A percentile compares a stretch with the other conserved stretches of the same genome.
Evolutionary conservation across 1,140 invertebrate species (phyloP).

Genomic region (Dermatophagoides farinae): DNA sequence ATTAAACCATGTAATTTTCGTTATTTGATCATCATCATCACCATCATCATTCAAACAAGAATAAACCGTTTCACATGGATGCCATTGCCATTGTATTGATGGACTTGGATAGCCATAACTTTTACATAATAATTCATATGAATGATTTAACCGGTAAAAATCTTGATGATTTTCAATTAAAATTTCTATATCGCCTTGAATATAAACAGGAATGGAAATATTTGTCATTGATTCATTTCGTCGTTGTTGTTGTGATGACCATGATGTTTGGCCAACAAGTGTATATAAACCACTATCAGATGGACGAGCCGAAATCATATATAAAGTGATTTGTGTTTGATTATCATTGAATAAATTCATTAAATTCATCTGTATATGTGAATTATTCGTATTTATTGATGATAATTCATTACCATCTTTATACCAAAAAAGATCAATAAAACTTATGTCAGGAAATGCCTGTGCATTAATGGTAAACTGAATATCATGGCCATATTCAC

Average conservation of each 20-base stretch:
- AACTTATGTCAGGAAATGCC: conserved; percentile 12
- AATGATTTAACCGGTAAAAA: conserved; percentile 6
- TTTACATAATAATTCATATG: conserved; percentile 13
- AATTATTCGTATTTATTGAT: not conserved
- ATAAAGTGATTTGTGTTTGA: not conserved
- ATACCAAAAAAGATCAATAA: conserved; percentile 14
- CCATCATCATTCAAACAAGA: no score
- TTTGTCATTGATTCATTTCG: conserved; percentile 8
- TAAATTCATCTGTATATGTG: not conserved
- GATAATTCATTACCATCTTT: conserved; percentile 12
- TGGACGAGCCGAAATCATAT: not conserved
- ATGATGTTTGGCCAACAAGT: not conserved
- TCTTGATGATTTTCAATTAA: conserved; percentile 1
- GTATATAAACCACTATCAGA: conserved; percentile 13
- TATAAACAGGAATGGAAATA: conserved; percentile 11
- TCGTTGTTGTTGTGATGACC: not conserved
- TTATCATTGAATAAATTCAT: not conserved
- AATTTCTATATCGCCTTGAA: conserved; percentile 14
- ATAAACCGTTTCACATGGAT: not conserved
- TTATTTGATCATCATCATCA: no score
- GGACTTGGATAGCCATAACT: not conserved
- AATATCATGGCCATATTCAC: conserved; percentile 13
- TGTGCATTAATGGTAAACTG: conserved; percentile 14
- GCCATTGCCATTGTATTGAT: conserved; percentile 8
- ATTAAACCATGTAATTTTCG: not conserved